These are phyloP conservation scores for Girardia tigrina DNA, from an alignment of 2,888 invertebrate species.

Conservation along the genomic window DNA sequence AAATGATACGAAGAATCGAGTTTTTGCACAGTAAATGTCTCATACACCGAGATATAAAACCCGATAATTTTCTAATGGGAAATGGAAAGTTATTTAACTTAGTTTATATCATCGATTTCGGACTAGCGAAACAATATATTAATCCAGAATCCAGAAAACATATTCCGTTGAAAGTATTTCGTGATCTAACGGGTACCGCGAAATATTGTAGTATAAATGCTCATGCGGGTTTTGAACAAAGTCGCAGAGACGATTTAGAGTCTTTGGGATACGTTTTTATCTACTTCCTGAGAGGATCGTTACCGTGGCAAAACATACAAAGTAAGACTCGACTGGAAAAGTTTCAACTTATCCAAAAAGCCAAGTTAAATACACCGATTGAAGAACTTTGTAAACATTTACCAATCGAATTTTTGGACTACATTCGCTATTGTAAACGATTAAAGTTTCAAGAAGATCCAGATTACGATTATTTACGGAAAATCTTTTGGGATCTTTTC, in stretches of 20 bases:
- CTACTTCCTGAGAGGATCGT: constrained; percentile 33
- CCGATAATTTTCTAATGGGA: constrained; percentile 36
- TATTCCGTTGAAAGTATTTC: constrained; percentile 26
- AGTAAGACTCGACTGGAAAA: constrained; percentile 20
- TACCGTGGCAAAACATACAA: constrained; percentile 33
- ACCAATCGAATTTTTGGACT: constrained; percentile 26
- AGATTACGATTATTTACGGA: constrained; percentile 33
- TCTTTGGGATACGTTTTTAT: constrained; percentile 35
- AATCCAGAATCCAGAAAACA: constrained; percentile 32
- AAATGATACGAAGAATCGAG: constrained; percentile 28
- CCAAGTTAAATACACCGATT: background rate
- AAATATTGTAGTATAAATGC: constrained; percentile 33
- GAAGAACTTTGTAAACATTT: constrained; percentile 20
- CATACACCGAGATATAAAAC: constrained; percentile 35
- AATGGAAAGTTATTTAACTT: constrained; percentile 17
- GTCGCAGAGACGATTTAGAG: constrained; percentile 33
- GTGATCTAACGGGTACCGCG: constrained; percentile 34
- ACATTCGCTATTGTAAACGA: constrained; percentile 29
- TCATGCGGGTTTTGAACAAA: constrained; percentile 33
- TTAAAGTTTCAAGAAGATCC: constrained; percentile 29
- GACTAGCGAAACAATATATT: constrained; percentile 32
- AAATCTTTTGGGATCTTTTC: constrained; percentile 10
- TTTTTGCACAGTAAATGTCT: constrained; percentile 24
- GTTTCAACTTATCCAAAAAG: constrained; percentile 30
- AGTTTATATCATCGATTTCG: constrained; percentile 36